A percentile compares a stretch with the other conserved stretches of the same genome.
phyloP scores from a whole-genome alignment of 2,888 invertebrate species.

The Cyclophora albipunctata region DNA sequence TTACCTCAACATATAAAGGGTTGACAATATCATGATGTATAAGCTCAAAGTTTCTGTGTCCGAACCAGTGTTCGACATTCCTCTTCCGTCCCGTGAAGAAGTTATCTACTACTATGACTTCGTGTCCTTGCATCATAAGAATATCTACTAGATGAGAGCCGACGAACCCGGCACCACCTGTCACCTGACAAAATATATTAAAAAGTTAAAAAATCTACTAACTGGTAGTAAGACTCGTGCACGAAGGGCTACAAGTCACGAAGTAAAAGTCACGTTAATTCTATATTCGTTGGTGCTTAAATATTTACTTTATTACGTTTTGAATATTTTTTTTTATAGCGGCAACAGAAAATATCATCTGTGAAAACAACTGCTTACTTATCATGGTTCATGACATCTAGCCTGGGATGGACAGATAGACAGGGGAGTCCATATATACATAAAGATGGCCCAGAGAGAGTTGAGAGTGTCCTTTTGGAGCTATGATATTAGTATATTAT shows the following conservation, averaged over 20 bases:
- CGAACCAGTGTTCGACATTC: conserved; percentile 99
- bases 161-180: conserved; percentile 99
- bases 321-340: background rate
- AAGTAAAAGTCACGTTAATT: background rate
- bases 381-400: no score
- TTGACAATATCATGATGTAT: conserved; percentile 99
- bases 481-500: no score
- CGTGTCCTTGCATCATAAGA: conserved; percentile 96
- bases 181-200: conserved; percentile 77
- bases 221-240: background rate
- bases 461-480: no score
- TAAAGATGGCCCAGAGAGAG: no score
- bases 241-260: background rate
- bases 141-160: conserved; percentile 98
- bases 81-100: conserved; percentile 98
- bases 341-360: background rate
- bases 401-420: no score
- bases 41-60: conserved; percentile 98
- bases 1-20: conserved; percentile 92
- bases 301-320: background rate
- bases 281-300: background rate
- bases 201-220: background rate
- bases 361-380: no score
- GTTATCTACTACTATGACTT: conserved; percentile 97
- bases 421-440: no score